Evolutionary conservation across 1,140 invertebrate species (phyloP).

Genomic region (Drosophila azteca): DNA sequence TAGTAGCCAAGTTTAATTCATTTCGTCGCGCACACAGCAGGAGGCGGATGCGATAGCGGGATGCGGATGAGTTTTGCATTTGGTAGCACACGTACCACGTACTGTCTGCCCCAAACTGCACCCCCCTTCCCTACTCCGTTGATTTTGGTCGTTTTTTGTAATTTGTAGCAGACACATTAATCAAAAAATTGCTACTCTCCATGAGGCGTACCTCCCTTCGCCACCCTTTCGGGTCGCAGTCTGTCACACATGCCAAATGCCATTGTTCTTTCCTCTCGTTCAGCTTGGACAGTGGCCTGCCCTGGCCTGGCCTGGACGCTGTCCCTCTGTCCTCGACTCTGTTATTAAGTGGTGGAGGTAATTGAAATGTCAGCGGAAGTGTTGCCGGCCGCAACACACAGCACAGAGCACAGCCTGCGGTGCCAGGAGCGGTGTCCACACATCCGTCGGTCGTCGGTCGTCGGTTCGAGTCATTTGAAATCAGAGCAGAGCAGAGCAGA

Average conservation of each 20-base stretch:
- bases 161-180: conserved; percentile 83
- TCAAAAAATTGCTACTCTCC: conserved; percentile 81
- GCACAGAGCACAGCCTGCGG: conserved; percentile 76
- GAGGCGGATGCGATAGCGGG: conserved; percentile 3
- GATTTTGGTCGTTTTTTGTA: conserved; percentile 64
- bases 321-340: conserved; percentile 4
- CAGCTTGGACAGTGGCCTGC: conserved; percentile 16
- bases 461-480: conserved; percentile 32
- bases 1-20: conserved; percentile 78
- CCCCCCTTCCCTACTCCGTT: not conserved
- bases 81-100: conserved; percentile 37
- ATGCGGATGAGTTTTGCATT: conserved; percentile 52
- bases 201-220: conserved; percentile 2
- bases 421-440: conserved; percentile 30
- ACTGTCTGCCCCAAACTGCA: conserved; percentile 56
- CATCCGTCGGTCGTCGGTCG: not conserved
- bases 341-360: conserved; percentile 80
- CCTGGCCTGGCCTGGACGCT: not conserved
- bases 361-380: conserved; percentile 84
- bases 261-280: conserved; percentile 40
- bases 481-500: not conserved
- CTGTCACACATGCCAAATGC: conserved; percentile 48
- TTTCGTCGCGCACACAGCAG: conserved; percentile 55
- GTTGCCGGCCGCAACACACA: conserved; percentile 66
- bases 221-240: conserved; percentile 12